phyloP scores from a whole-genome alignment of 1,140 invertebrate species.

The Zophobas morio region DNA sequence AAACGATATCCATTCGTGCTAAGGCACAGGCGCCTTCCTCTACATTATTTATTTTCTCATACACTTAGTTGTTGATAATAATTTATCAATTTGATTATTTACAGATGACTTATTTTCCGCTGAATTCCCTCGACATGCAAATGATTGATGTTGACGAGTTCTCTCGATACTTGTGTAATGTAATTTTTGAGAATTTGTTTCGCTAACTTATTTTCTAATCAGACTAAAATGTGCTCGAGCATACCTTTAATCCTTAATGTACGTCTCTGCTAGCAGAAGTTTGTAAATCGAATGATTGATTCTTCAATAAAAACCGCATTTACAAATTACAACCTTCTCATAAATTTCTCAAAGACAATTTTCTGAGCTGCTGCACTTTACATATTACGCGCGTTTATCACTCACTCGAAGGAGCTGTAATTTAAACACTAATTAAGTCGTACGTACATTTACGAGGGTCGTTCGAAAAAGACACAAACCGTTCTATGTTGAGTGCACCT shows the following conservation, averaged over 20 bases:
- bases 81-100: slow-evolving; percentile 41
- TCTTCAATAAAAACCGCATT: slow-evolving; percentile 38
- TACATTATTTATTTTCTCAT: slow-evolving; percentile 18
- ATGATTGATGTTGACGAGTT: slow-evolving; percentile 40
- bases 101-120: slow-evolving; percentile 31
- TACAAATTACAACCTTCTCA: slow-evolving; percentile 23
- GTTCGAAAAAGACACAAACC: no score
- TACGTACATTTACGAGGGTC: no score
- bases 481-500: no score
- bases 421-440: no score
- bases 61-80: slow-evolving; percentile 24
- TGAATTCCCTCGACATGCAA: slow-evolving; percentile 32
- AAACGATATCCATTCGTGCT: neutral
- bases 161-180: slow-evolving; percentile 33
- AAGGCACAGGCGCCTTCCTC: neutral
- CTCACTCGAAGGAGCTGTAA: no score
- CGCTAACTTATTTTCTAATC: slow-evolving; percentile 28
- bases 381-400: no score
- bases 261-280: slow-evolving; percentile 5
- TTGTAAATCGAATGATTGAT: slow-evolving; percentile 35
- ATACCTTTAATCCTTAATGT: slow-evolving; percentile 35
- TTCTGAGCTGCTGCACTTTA: no score
- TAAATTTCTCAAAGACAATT: neutral
- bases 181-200: slow-evolving; percentile 28
- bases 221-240: slow-evolving; percentile 21